Base-by-base conservation (phyloP, 2,888 invertebrate genomes). In the Portevinia maculata region DNA sequence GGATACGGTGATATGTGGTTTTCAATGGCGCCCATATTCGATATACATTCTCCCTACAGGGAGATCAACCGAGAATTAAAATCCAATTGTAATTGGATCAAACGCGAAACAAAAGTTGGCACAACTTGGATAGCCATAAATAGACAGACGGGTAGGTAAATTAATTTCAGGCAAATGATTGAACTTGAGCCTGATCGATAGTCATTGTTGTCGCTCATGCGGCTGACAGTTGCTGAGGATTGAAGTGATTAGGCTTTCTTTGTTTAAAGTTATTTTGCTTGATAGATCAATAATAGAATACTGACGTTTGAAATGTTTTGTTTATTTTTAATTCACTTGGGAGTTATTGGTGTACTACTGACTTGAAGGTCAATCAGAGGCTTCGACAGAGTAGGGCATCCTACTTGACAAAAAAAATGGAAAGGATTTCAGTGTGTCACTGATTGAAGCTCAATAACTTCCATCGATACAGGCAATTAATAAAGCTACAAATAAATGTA, bases 181-280 rank as follows among this genome's bases (percentile, higher is more conserved):
- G 70, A 70, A 59, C 70, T 70, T 70, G 70, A 70, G 60, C 60
- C 70, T 70, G 70, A 50, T 70, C 50, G 50, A 50, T 48, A 28
- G 46, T 32, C 8, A 28, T 5, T 46, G 39, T 28, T 41, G 39
- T 30, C 21, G 7, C 21, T 65, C 65, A 53, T 64, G n/a, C 9
- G 13, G 28, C 41, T 32, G 30, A 13, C 52, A 30, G 30, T 39
- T 32, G 50, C 17, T 13, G 21, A 32, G 6, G 39, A 39, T 67
- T 67, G 21, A 52, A 39, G 39, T 41, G 28, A 52, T 50, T 62
- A n/a, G n/a, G n/a, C n/a, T 3, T 24, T 24, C 24, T 24, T 24
- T 24, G 24, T 24, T 24, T 24, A 5, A 24, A 24, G 2, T 3
- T 3, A 24, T 24, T 24, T 24, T 24, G 24, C 24, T 24, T 24